Conservation (phyloP, 2,113 vertebrate species). For the Eptesicus fuscus region DNA sequence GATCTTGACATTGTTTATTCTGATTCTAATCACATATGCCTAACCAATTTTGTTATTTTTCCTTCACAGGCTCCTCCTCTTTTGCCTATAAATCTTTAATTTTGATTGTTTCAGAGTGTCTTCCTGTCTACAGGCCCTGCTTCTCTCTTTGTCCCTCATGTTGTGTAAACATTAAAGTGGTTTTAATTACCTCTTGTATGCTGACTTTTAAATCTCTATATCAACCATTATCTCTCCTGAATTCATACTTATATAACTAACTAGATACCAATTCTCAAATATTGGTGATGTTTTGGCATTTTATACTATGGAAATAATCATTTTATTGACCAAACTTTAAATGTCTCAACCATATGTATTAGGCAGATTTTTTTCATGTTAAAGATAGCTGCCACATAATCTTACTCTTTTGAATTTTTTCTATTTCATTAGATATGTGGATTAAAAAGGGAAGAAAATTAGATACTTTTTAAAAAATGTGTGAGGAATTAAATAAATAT, state of each 20-base stretch:
- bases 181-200: not conserved
- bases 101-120: not conserved
- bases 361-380: slow-evolving; percentile 7
- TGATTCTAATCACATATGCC: not conserved
- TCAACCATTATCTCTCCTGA: not conserved
- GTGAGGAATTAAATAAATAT: not conserved
- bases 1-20: not conserved
- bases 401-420: not conserved
- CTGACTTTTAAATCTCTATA: not conserved
- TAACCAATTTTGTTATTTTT: slow-evolving; percentile 10
- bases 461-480: not conserved
- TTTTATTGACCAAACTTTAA: slow-evolving; percentile 27
- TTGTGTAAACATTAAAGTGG: not conserved
- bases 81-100: not conserved
- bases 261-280: not conserved
- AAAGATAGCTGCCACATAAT: not conserved
- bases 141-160: not conserved
- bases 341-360: not conserved
- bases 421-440: not conserved
- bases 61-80: not conserved
- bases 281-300: not conserved
- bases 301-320: not conserved
- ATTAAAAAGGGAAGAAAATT: slow-evolving; percentile 17
- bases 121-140: not conserved
- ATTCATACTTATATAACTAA: not conserved